phyloP scores from a whole-genome alignment of 2,797 vertebrate genomes.

The Spheniscus humboldti region DNA sequence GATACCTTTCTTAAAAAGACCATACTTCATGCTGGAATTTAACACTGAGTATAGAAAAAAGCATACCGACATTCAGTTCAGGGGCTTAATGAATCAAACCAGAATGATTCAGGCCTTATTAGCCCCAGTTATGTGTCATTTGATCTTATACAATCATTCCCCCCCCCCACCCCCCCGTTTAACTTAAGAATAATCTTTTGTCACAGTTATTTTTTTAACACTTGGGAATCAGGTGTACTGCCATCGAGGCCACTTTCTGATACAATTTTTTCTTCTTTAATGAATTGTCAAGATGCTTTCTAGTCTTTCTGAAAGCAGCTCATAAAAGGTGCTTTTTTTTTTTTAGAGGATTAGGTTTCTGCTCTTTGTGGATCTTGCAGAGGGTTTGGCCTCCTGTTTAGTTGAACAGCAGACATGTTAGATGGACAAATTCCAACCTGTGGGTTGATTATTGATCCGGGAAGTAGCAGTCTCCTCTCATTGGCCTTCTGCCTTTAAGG shows the following conservation, averaged over 20 bases:
- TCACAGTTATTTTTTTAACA: not conserved
- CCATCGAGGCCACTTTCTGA: not conserved
- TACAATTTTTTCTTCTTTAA: not conserved
- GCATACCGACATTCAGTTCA: not conserved
- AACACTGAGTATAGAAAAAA: not conserved
- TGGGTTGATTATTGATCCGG: not conserved
- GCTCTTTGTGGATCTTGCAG: constrained; percentile 30
- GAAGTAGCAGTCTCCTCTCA: not conserved
- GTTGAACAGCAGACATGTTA: not conserved
- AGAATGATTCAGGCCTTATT: not conserved
- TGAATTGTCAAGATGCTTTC: not conserved
- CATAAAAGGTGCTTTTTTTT: not conserved
- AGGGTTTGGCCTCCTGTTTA: constrained; percentile 24
- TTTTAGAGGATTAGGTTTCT: not conserved
- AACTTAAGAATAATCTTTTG: constrained; percentile 23
- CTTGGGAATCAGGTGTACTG: not conserved
- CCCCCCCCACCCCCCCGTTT: not conserved
- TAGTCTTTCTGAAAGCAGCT: not conserved
- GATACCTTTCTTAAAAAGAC: not conserved
- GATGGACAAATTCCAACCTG: constrained; percentile 3
- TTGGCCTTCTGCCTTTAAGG: not conserved
- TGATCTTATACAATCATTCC: not conserved
- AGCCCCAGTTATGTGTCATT: not conserved
- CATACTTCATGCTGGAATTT: not conserved
- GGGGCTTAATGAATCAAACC: constrained; percentile 9